Evolutionary conservation across 2,797 vertebrate genomes (phyloP).

Genomic region (Diplodus puntazzo): DNA sequence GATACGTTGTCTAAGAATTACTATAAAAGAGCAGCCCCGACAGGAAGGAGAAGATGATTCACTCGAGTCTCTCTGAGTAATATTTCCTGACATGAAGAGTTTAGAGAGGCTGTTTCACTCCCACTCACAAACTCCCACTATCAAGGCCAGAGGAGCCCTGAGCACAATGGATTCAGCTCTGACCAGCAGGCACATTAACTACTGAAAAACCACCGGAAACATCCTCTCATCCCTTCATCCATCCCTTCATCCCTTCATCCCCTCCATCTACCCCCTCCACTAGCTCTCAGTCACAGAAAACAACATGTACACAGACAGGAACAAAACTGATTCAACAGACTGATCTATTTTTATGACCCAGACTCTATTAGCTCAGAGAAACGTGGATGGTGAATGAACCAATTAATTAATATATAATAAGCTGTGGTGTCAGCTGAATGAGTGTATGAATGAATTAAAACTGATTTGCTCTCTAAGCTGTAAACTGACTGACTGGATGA

Average conservation of each 20-base stretch:
- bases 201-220: not conserved
- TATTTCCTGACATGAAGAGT: slow-evolving; percentile 24
- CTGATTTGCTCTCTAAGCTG: no score
- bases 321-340: not conserved
- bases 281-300: slow-evolving; percentile 3
- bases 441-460: not conserved
- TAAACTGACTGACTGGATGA: no score
- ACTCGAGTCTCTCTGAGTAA: not conserved
- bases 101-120: slow-evolving; percentile 2
- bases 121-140: not conserved
- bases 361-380: not conserved
- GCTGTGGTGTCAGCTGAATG: no score
- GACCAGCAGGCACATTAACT: not conserved
- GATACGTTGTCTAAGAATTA: not conserved
- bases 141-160: not conserved
- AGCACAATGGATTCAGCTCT: not conserved
- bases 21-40: not conserved
- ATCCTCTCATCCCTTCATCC: not conserved
- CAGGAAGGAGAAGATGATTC: not conserved
- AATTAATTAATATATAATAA: no score
- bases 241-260: not conserved
- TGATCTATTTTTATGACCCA: not conserved
- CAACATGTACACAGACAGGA: not conserved
- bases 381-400: no score
- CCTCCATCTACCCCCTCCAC: not conserved